Percentiles rank a stretch among this genome's conserved stretches.
Evolutionary conservation across 2,113 vertebrate species (phyloP).

Genomic region (Solea senegalensis): DNA sequence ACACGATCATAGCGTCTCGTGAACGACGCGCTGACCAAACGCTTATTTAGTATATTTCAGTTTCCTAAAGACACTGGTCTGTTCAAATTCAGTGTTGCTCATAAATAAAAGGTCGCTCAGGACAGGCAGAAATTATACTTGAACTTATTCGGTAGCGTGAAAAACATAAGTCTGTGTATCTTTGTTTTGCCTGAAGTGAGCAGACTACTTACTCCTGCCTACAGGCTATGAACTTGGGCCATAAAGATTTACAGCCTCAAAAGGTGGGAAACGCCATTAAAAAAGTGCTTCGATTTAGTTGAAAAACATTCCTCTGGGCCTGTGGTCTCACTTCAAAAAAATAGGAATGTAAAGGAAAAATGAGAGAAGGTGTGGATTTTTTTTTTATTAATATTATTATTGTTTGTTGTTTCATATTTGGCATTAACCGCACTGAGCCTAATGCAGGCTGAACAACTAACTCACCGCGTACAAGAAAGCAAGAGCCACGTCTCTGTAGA

Average conservation of each 20-base stretch:
- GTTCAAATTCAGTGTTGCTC: background rate
- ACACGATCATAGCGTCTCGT: background rate
- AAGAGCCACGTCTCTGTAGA: too few species aligned
- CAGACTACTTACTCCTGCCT: conserved; percentile 26
- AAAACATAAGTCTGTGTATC: conserved; percentile 16
- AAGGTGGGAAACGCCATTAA: conserved; percentile 71
- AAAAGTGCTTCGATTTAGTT: conserved; percentile 42
- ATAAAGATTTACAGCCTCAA: conserved; percentile 75
- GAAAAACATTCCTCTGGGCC: conserved; percentile 28
- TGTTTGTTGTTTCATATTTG: too few species aligned
- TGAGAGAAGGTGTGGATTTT: background rate
- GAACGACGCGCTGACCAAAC: conserved; percentile 34
- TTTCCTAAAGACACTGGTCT: background rate
- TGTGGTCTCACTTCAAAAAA: conserved; percentile 26
- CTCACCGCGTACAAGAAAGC: too few species aligned
- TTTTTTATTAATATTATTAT: too few species aligned
- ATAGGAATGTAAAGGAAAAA: conserved; percentile 18
- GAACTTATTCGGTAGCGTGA: background rate
- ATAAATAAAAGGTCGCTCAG: conserved; percentile 12
- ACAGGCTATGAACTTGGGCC: conserved; percentile 57
- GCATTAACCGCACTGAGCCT: too few species aligned
- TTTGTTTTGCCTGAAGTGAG: conserved; percentile 5
- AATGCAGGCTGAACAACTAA: too few species aligned
- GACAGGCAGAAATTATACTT: background rate
- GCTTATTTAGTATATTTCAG: background rate